Conservation (phyloP, 53 echinoderm and acorn worm genomes). For the Patiria pectinifera region DNA sequence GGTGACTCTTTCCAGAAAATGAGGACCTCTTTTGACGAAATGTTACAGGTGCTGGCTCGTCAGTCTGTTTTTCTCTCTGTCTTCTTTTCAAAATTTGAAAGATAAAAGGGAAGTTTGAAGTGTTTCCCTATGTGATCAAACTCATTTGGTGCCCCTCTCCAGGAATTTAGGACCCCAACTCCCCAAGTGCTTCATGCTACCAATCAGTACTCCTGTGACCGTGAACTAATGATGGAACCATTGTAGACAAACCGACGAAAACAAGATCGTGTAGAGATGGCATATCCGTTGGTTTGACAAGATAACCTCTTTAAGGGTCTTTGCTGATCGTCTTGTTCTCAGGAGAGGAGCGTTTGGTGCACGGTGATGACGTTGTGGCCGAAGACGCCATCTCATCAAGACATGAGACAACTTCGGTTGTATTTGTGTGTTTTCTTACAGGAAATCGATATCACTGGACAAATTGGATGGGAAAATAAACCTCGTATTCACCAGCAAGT, state of each 20-base stretch:
- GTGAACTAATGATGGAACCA: not conserved
- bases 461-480: not conserved
- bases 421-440: not conserved
- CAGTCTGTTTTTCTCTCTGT: no score
- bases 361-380: not conserved
- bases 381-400: not conserved
- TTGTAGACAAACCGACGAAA: not conserved
- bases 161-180: no score
- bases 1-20: no score
- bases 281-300: not conserved
- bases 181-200: no score
- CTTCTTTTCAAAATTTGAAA: no score
- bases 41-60: no score
- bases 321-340: not conserved
- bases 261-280: not conserved
- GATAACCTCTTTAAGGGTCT: not conserved
- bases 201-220: no score
- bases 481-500: not conserved
- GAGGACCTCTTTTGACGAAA: no score
- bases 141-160: no score
- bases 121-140: no score
- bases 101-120: no score
- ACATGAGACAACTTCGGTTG: not conserved
- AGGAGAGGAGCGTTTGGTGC: not conserved
- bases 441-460: not conserved